Evolutionary conservation across 2,797 vertebrate species (phyloP).

Genomic region (Taenioides sp.): DNA sequence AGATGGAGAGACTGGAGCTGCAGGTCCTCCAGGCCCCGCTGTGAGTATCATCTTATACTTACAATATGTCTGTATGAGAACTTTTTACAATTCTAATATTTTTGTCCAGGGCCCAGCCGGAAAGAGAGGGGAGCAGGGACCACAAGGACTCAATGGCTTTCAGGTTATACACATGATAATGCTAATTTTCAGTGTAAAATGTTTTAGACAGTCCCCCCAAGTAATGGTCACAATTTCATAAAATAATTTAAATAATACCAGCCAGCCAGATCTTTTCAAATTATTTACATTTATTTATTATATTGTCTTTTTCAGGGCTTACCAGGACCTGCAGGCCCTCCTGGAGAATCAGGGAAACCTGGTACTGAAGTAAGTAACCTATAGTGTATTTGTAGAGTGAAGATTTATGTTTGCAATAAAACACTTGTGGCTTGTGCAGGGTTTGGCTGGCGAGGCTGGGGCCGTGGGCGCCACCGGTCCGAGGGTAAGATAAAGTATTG

Average conservation of each 20-base stretch:
- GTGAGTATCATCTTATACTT: conserved; percentile 67
- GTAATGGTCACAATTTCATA: neutral
- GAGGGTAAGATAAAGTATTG: conserved; percentile 77
- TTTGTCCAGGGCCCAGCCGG: conserved; percentile 85
- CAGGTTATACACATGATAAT: conserved; percentile 76
- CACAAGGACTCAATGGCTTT: conserved; percentile 91
- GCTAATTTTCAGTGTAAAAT: too few relatives aligned
- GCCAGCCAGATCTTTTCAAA: neutral
- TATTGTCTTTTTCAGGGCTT: conserved; percentile 83
- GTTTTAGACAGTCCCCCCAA: neutral
- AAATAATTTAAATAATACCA: neutral
- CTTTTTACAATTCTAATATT: neutral
- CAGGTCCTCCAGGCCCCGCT: conserved; percentile 87
- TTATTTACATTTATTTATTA: neutral
- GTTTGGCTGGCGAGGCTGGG: conserved; percentile 92
- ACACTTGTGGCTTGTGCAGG: conserved; percentile 71
- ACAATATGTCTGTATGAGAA: neutral
- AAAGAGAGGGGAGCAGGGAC: conserved; percentile 94
- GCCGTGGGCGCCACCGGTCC: conserved; percentile 82
- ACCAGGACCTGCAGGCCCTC: conserved; percentile 90
- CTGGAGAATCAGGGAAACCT: conserved; percentile 93
- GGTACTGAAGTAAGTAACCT: conserved; percentile 84
- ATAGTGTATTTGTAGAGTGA: neutral
- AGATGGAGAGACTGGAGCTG: conserved; percentile 93
- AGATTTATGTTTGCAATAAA: neutral